Conservation (phyloP, 2,113 vertebrate genomes). For the Crotalus horridus region DNA sequence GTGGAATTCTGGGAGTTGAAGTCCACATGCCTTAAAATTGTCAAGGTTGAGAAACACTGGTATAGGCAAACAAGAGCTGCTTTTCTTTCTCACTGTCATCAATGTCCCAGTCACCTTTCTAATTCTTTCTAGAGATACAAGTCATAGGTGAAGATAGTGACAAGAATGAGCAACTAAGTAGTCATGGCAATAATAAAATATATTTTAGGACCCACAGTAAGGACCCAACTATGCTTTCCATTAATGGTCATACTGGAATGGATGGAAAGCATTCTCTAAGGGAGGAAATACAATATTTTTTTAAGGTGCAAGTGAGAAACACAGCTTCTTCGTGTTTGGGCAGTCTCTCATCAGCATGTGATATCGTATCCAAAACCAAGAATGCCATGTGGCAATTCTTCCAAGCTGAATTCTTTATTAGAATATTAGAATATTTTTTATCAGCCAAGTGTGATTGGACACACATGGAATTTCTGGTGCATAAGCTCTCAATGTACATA, state of each 20-base stretch:
- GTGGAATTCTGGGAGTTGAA: no score
- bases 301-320: not conserved
- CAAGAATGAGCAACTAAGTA: not conserved
- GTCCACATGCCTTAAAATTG: no score
- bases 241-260: not conserved
- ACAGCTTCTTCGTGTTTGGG: not conserved
- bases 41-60: no score
- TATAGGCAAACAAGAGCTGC: not conserved
- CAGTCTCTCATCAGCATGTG: not conserved
- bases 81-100: not conserved
- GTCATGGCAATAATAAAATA: not conserved
- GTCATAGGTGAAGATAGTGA: not conserved
- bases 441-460: not conserved
- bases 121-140: not conserved
- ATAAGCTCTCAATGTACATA: not conserved
- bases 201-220: not conserved
- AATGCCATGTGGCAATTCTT: no score
- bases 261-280: not conserved
- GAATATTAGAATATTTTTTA: no score
- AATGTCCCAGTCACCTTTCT: not conserved
- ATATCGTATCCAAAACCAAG: no score
- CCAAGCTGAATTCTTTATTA: no score
- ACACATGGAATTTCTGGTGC: not conserved
- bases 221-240: not conserved
- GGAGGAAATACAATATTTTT: not conserved